Base-by-base conservation (phyloP, 2,888 invertebrate genomes). In the Apodemia mormo region DNA sequence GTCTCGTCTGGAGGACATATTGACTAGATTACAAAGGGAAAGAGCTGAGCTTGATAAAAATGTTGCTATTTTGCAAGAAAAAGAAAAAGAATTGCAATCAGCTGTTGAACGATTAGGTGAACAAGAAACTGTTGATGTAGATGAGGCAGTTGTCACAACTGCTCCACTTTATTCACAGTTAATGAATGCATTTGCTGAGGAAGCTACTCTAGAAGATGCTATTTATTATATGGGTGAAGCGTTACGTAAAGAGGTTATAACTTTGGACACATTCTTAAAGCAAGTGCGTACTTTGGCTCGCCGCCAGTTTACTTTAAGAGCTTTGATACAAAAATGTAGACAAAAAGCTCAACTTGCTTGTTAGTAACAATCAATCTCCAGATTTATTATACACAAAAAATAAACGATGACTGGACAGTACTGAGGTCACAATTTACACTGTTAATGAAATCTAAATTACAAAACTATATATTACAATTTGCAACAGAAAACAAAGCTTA, bases 211-310 rank as follows among this genome's bases (percentile, higher is more conserved):
- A 68, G 99, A 99, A 94, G 99, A 99, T 94, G 98, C 99, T 73
- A 98, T 99, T 83, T 99, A 99, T 87, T 99, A 98, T 85, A 96
- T 99, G 90, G 99, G 99, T 9, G 98, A 99, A 93, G 99, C 98
- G 10, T 89, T 99, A 73, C 95, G 98, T 75, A 96, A 97, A 79
- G 96, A 97, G 73, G 97, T 98, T 8, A 97, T 99, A 82, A 99
- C 99, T 92, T 93, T 99, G 81, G 99, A 99, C 84, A 97, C 97
- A 69, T 99, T 99, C 93, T 94, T 99, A 80, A 99, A 99, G 92
- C 98, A 99, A 94, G 98, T 99, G 1, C 96, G 99, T 75, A 97
- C 97, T 75, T 92, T 99, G 74, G 99, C 99, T 10, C 95, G 99
- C 71, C 96, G 97, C 83, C 99, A 99, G 91, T 99, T 99, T 84